Evolutionary conservation across 1,140 invertebrate genomes (phyloP).

Genomic region (Metopolophium dirhodum): DNA sequence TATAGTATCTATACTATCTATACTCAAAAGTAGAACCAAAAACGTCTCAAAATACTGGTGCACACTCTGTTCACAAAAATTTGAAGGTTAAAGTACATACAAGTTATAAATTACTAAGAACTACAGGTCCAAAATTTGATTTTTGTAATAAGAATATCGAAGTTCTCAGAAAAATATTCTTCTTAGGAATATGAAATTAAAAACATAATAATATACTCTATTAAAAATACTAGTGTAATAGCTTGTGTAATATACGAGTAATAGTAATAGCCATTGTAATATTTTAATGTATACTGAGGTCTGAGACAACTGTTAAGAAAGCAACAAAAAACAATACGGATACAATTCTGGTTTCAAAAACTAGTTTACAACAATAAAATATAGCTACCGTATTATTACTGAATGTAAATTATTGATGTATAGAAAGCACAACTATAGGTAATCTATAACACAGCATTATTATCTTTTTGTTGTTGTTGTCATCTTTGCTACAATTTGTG

Average conservation of each 20-base stretch:
- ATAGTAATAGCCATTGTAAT: no score
- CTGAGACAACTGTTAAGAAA: background rate
- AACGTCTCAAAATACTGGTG: no score
- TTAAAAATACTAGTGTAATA: no score
- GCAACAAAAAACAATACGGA: background rate
- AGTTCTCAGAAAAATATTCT: background rate
- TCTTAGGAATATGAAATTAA: background rate
- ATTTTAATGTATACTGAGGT: background rate
- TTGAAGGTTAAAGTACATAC: no score
- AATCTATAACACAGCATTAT: background rate
- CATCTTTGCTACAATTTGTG: background rate
- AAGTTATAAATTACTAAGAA: background rate
- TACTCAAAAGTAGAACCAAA: no score
- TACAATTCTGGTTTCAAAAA: background rate
- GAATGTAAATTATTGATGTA: background rate
- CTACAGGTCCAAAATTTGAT: background rate
- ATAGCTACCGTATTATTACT: background rate
- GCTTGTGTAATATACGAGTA: no score
- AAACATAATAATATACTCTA: no score
- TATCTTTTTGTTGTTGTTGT: background rate
- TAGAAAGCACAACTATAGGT: background rate
- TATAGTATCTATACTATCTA: no score
- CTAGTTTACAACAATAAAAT: background rate
- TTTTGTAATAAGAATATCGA: background rate
- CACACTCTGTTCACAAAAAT: no score